These are phyloP conservation scores for Spheniscus mendiculus DNA, from an alignment of 2,113 vertebrate species.

Conservation along the genomic window DNA sequence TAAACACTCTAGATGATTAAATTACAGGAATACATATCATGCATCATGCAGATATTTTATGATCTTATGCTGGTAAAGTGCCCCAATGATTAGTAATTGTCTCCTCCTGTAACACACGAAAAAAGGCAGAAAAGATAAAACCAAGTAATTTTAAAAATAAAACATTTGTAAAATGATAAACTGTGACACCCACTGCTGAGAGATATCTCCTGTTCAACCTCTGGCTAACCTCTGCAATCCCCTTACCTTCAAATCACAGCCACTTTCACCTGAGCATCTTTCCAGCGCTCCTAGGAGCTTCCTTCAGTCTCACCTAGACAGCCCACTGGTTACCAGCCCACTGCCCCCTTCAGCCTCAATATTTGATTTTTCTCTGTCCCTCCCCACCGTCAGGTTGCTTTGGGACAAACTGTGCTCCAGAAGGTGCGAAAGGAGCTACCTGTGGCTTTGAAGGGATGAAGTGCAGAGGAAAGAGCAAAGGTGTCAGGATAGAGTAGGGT, in stretches of 20 bases:
- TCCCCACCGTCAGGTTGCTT: background rate
- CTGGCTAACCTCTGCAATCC: background rate
- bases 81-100: background rate
- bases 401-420: background rate
- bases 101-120: background rate
- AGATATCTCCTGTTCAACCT: background rate
- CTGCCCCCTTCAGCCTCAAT: background rate
- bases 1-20: slow-evolving; percentile 9
- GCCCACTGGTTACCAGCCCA: background rate
- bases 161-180: background rate
- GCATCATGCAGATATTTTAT: background rate
- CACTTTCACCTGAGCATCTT: background rate
- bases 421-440: background rate
- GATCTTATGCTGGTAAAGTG: background rate
- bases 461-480: background rate
- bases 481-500: background rate
- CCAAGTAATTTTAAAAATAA: background rate
- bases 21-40: background rate
- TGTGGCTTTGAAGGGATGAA: background rate
- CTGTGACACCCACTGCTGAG: background rate
- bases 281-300: background rate
- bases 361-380: background rate
- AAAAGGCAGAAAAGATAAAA: background rate
- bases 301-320: background rate
- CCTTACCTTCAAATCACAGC: background rate